Conservation (phyloP, 2,888 invertebrate genomes). For the Tenthredo livida region DNA sequence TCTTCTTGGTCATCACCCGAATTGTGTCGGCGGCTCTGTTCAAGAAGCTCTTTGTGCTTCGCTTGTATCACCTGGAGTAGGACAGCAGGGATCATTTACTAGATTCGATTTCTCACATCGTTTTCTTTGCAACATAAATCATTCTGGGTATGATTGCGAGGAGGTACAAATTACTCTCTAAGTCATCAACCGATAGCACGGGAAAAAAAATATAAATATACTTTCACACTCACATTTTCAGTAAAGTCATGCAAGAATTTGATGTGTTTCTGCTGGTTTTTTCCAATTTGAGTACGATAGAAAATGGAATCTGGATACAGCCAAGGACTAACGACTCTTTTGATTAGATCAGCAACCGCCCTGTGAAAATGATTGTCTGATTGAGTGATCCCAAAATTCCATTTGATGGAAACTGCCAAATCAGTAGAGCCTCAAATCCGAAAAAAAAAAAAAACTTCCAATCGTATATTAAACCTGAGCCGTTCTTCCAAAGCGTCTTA, state of each 20-base stretch:
- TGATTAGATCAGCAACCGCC: background rate
- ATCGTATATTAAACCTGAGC: too few species aligned
- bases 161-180: too few species aligned
- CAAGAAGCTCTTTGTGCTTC: background rate
- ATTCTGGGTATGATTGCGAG: background rate
- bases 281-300: background rate
- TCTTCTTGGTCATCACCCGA: background rate
- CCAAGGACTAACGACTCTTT: background rate
- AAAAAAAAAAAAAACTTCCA: too few species aligned
- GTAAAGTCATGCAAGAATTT: background rate
- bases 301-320: slow-evolving; percentile 1
- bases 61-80: background rate
- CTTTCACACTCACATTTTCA: background rate
- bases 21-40: background rate
- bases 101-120: background rate
- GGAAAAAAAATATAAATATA: too few species aligned
- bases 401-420: background rate
- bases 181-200: too few species aligned
- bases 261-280: background rate
- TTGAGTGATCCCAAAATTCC: background rate
- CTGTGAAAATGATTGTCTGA: background rate
- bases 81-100: background rate
- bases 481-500: too few species aligned
- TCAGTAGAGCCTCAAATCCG: too few species aligned
- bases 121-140: background rate